phyloP scores from a whole-genome alignment of 2,797 vertebrate genomes.

The Rachycentron canadum region DNA sequence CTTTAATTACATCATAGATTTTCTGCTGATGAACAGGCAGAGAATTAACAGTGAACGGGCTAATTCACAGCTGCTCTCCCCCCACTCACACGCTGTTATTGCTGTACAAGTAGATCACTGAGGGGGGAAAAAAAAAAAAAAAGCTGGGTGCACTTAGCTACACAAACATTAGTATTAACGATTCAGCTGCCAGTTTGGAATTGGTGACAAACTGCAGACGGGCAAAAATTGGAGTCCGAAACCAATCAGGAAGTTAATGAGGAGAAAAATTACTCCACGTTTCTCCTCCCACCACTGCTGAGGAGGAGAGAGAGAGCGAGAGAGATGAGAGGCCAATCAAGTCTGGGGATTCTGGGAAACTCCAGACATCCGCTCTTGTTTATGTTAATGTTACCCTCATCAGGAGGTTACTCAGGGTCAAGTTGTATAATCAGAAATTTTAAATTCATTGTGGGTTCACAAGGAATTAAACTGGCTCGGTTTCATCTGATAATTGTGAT shows the following conservation, averaged over 20 bases:
- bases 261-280: slow-evolving; percentile 95
- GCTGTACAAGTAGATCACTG: slow-evolving; percentile 87
- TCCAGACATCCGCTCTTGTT: slow-evolving; percentile 13
- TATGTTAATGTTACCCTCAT: neutral
- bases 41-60: slow-evolving; percentile 91
- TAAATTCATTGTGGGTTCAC: slow-evolving; percentile 2
- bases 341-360: neutral
- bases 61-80: slow-evolving; percentile 85
- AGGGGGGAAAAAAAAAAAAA: slow-evolving; percentile 68
- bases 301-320: slow-evolving; percentile 78
- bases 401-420: neutral
- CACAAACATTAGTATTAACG: slow-evolving; percentile 99
- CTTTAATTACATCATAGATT: slow-evolving; percentile 96
- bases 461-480: neutral
- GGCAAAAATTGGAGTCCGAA: slow-evolving; percentile 92
- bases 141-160: slow-evolving; percentile 94
- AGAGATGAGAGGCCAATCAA: slow-evolving; percentile 18
- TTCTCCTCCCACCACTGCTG: slow-evolving; percentile 63
- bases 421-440: neutral
- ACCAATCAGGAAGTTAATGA: slow-evolving; percentile 99
- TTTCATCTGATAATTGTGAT: neutral
- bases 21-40: slow-evolving; percentile 91
- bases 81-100: slow-evolving; percentile 86
- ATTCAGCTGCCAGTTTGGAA: slow-evolving; percentile 92
- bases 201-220: slow-evolving; percentile 96